phyloP scores from a whole-genome alignment of 2,113 vertebrate genomes.

The Lepus americanus region DNA sequence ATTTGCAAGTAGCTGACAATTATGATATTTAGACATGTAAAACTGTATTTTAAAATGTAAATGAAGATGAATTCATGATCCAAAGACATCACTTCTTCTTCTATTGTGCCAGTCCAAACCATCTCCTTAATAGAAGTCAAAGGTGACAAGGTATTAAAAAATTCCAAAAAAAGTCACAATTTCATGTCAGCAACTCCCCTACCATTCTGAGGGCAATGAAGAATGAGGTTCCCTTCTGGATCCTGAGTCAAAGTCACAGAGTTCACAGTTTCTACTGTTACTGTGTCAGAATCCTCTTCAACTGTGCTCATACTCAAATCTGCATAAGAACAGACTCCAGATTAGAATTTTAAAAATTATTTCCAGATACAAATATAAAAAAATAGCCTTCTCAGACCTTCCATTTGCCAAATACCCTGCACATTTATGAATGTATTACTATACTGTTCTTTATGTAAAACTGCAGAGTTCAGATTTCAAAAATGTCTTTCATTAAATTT shows the following conservation, averaged over 20 bases:
- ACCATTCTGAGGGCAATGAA: slow-evolving; percentile 95
- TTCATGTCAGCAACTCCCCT: slow-evolving; percentile 61
- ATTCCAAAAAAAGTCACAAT: background rate
- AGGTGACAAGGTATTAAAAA: background rate
- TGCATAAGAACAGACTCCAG: slow-evolving; percentile 80
- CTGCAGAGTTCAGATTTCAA: slow-evolving; percentile 35
- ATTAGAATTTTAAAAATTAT: slow-evolving; percentile 69
- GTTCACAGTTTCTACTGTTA: slow-evolving; percentile 93
- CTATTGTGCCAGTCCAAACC: background rate
- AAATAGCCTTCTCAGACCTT: background rate
- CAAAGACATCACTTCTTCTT: background rate
- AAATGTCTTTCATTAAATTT: slow-evolving; percentile 42
- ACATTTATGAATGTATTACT: background rate
- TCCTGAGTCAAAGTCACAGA: slow-evolving; percentile 96
- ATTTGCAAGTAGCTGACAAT: slow-evolving; percentile 33
- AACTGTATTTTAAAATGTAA: slow-evolving; percentile 2
- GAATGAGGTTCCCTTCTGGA: slow-evolving; percentile 95
- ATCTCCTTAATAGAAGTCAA: background rate
- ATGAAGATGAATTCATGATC: background rate
- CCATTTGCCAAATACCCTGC: background rate
- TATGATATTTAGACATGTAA: background rate
- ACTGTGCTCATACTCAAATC: slow-evolving; percentile 96
- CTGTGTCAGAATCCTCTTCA: slow-evolving; percentile 92
- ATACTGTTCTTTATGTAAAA: slow-evolving; percentile 13
- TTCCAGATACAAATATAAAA: slow-evolving; percentile 6